These are phyloP conservation scores for Sinella curviseta DNA, from an alignment of 1,140 invertebrate species.

Conservation along the genomic window DNA sequence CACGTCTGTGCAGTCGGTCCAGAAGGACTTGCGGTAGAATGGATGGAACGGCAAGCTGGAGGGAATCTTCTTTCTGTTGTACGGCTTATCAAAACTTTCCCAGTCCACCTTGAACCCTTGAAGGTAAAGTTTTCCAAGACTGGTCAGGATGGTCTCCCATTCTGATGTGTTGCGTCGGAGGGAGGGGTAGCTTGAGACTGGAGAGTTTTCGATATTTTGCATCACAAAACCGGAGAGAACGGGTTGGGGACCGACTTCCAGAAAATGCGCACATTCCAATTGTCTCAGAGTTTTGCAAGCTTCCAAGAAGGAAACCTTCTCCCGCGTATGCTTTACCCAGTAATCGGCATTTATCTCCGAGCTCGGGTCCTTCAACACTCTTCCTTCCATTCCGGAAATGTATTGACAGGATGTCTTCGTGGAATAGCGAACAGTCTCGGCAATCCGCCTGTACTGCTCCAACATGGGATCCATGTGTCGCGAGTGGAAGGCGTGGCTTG, in stretches of 20 bases:
- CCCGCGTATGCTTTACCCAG: conserved; percentile 18
- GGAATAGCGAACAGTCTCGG: not conserved
- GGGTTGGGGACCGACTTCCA: not conserved
- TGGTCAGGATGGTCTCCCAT: not conserved
- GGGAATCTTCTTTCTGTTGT: not conserved
- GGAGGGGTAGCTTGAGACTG: not conserved
- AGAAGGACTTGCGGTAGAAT: not conserved
- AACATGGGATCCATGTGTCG: not conserved
- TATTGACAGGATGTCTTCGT: not conserved
- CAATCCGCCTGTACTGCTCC: not conserved
- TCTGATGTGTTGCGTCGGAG: not conserved
- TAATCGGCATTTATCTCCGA: not conserved
- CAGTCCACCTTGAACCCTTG: not conserved
- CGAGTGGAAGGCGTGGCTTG: not conserved
- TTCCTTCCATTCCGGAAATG: not conserved
- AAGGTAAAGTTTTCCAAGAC: not conserved
- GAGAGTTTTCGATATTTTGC: not conserved
- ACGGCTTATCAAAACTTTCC: not conserved
- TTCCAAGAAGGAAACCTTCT: conserved; percentile 1
- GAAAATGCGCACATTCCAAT: not conserved
- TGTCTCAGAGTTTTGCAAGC: conserved; percentile 15
- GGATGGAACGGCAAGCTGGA: not conserved
- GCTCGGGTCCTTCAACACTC: not conserved
- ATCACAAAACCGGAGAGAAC: not conserved
- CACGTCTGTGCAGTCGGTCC: not conserved